Conservation (phyloP, 2,888 invertebrate genomes). For the Prostheceraeus crozeri region DNA sequence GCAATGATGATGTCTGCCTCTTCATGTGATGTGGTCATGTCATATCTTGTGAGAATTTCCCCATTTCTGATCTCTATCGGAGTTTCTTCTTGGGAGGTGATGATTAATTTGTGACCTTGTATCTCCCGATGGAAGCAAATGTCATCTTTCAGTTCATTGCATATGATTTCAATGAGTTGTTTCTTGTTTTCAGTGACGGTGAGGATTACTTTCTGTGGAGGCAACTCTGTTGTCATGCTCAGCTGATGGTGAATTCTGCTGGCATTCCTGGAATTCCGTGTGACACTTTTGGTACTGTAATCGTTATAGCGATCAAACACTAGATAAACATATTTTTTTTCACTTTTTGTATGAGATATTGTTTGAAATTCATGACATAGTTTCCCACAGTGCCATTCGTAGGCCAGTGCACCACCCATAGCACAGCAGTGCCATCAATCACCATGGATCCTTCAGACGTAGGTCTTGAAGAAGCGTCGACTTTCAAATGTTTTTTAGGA, state of each 20-base stretch:
- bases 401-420: slow-evolving; percentile 27
- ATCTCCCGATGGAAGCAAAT: slow-evolving; percentile 12
- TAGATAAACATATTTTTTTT: slow-evolving; percentile 17
- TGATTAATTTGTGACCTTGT: slow-evolving; percentile 25
- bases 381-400: slow-evolving; percentile 18
- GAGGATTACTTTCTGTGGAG: slow-evolving; percentile 17
- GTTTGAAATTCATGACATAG: slow-evolving; percentile 26
- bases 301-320: slow-evolving; percentile 27
- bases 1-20: slow-evolving; percentile 27
- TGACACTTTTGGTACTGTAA: slow-evolving; percentile 31
- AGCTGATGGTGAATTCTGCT: slow-evolving; percentile 26
- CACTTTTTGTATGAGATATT: slow-evolving; percentile 8
- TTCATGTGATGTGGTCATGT: slow-evolving; percentile 25
- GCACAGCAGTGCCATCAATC: slow-evolving; percentile 19
- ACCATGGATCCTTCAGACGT: slow-evolving; percentile 18
- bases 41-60: slow-evolving; percentile 11
- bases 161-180: slow-evolving; percentile 10
- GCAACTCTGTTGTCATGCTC: slow-evolving; percentile 22
- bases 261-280: slow-evolving; percentile 19
- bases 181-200: slow-evolving; percentile 28
- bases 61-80: slow-evolving; percentile 22
- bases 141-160: slow-evolving; percentile 18
- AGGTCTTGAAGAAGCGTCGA: slow-evolving; percentile 12
- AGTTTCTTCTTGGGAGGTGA: slow-evolving; percentile 7
- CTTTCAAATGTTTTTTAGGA: slow-evolving; percentile 20